phyloP scores from a whole-genome alignment of 2,888 invertebrate species.

The Eucriotettix oculatus region DNA sequence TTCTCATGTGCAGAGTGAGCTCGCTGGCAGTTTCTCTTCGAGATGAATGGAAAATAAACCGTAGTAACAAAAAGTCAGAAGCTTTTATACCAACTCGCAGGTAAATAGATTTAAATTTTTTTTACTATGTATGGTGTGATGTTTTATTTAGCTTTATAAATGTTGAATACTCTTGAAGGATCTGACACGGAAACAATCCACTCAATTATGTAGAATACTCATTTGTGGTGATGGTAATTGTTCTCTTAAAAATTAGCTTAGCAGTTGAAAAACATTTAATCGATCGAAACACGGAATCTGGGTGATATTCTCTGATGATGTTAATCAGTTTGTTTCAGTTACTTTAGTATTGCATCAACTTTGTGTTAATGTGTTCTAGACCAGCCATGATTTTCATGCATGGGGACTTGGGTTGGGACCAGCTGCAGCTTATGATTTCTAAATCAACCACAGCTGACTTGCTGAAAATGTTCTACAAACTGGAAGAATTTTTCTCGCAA shows the following conservation, averaged over 20 bases:
- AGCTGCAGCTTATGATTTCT: conserved; percentile 89
- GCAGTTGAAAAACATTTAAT: too few relatives aligned
- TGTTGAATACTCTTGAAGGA: too few relatives aligned
- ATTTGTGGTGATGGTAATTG: too few relatives aligned
- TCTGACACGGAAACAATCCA: too few relatives aligned
- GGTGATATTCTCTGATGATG: too few relatives aligned
- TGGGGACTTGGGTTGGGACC: conserved; percentile 88
- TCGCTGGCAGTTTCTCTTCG: conserved; percentile 60
- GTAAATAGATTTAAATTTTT: conserved; percentile 20
- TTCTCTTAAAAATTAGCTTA: too few relatives aligned
- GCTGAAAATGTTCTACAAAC: conserved; percentile 88
- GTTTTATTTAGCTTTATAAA: too few relatives aligned
- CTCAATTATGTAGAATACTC: too few relatives aligned
- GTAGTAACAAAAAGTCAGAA: conserved; percentile 25
- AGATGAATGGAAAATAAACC: conserved; percentile 73
- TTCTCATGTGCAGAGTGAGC: conserved; percentile 79
- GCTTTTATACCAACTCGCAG: conserved; percentile 45
- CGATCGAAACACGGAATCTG: too few relatives aligned
- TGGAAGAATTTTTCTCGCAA: conserved; percentile 95
- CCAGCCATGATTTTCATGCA: conserved; percentile 84
- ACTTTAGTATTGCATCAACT: too few relatives aligned
- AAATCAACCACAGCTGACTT: conserved; percentile 94
- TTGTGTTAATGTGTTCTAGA: conserved; percentile 26
- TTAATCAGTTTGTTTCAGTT: too few relatives aligned
- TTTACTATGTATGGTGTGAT: too few relatives aligned